phyloP scores from a whole-genome alignment of 2,888 invertebrate species.

The Pteria penguin region DNA sequence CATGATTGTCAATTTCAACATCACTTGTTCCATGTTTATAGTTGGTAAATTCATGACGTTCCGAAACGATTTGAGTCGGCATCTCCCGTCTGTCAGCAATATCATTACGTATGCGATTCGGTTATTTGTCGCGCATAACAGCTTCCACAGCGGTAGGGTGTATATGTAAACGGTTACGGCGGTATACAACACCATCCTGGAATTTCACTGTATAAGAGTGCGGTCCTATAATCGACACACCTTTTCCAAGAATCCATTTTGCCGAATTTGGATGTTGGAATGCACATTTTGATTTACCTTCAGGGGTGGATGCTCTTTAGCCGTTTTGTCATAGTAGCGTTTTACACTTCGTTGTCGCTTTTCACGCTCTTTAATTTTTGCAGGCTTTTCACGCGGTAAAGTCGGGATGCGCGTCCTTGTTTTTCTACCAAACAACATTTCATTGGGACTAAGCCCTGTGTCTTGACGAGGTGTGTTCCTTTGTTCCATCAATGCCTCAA shows the following conservation, averaged over 20 bases:
- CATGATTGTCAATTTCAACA: too few species aligned
- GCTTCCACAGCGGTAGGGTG: conserved; percentile 11
- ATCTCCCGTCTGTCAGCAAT: too few species aligned
- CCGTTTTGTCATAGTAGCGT: conserved; percentile 12
- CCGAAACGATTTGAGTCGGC: too few species aligned
- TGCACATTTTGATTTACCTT: conserved; percentile 19
- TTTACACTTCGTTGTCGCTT: neutral
- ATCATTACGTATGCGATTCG: neutral
- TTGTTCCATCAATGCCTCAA: conserved; percentile 29
- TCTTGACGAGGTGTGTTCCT: conserved; percentile 39
- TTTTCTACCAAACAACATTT: conserved; percentile 35
- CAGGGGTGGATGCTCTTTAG: neutral
- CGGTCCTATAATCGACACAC: neutral
- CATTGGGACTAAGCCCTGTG: conserved; percentile 27
- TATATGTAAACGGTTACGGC: conserved; percentile 11
- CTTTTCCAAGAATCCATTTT: conserved; percentile 7
- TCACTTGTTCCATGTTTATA: too few species aligned
- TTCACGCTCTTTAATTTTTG: neutral
- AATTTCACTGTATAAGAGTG: conserved; percentile 9
- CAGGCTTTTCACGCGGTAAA: neutral
- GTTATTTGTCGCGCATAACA: conserved; percentile 8
- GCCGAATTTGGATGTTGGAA: neutral
- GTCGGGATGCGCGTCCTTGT: conserved; percentile 18
- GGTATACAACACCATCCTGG: conserved; percentile 7
- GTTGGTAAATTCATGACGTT: too few species aligned